These are phyloP conservation scores for Acleris literana DNA, from an alignment of 2,888 invertebrate species.

Conservation along the genomic window DNA sequence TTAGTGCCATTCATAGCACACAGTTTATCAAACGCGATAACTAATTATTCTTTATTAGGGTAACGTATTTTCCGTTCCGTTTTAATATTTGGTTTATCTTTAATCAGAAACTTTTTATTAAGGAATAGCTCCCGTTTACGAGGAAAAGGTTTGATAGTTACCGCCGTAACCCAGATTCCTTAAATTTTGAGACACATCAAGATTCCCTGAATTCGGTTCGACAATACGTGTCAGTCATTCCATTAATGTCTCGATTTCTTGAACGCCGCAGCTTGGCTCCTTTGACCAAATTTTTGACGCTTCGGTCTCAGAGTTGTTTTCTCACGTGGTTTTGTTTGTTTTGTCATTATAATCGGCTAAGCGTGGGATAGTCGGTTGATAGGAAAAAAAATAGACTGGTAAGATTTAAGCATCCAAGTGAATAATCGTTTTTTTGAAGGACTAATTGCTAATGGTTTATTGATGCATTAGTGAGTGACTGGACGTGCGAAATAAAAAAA, in stretches of 20 bases:
- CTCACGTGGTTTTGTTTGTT: conserved; percentile 57
- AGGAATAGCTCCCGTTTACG: conserved; percentile 51
- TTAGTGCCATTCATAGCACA: background rate
- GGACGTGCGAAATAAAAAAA: conserved; percentile 68
- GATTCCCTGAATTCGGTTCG: conserved; percentile 67
- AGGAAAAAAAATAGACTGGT: conserved; percentile 9
- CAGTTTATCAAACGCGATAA: background rate
- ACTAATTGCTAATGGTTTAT: conserved; percentile 46
- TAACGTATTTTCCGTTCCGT: too few relatives aligned
- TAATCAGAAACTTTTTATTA: background rate
- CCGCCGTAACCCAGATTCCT: conserved; percentile 54
- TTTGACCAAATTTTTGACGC: conserved; percentile 77
- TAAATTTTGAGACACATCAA: conserved; percentile 60
- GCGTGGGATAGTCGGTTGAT: conserved; percentile 60
- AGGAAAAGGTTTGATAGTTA: conserved; percentile 49
- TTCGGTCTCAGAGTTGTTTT: conserved; percentile 59
- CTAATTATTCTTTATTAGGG: background rate
- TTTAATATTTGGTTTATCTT: background rate
- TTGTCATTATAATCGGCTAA: conserved; percentile 45
- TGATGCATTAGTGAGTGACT: conserved; percentile 52
- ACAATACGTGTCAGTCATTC: conserved; percentile 79
- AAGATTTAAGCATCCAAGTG: conserved; percentile 19
- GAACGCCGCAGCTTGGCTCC: conserved; percentile 65
- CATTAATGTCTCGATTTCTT: conserved; percentile 75
- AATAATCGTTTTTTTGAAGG: conserved; percentile 27